Percentiles rank a stretch among this genome's conserved stretches.
Conservation (phyloP, 2,113 vertebrate species). For the Pelecanoides urinatrix region DNA sequence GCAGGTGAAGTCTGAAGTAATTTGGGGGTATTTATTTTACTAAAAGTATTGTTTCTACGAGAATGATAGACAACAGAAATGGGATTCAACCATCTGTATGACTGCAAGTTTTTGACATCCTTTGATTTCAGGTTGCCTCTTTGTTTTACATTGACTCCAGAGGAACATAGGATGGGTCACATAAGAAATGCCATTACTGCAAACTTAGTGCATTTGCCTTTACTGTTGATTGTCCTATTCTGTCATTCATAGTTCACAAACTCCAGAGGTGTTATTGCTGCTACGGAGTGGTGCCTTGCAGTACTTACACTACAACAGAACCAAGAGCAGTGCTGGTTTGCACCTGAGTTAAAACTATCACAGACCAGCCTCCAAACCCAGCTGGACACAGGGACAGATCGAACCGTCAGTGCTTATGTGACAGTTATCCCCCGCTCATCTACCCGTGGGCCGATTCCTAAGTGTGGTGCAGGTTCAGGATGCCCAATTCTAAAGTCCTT, state of each 20-base stretch:
- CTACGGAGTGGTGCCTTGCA: neutral
- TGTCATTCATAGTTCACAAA: neutral
- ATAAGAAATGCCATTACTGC: neutral
- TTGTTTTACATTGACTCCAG: neutral
- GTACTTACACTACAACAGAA: neutral
- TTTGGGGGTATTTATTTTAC: neutral
- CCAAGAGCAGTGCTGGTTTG: neutral
- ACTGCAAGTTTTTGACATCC: neutral
- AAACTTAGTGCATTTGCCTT: neutral
- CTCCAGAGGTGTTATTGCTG: neutral
- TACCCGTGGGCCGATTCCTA: neutral
- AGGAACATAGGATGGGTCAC: neutral
- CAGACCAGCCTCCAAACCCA: neutral
- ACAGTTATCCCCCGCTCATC: neutral
- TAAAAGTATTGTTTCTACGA: neutral
- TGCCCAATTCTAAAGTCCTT: neutral
- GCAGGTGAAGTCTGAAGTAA: neutral
- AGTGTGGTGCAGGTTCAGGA: neutral
- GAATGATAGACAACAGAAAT: neutral
- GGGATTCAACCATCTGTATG: neutral
- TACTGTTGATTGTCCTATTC: neutral
- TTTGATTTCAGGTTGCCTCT: neutral
- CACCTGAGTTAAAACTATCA: neutral
- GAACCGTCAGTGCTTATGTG: rapidly evolving
- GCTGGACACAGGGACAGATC: rapidly evolving